Base-by-base conservation (phyloP, 2,113 vertebrate genomes). In the Oryzias celebensis region DNA sequence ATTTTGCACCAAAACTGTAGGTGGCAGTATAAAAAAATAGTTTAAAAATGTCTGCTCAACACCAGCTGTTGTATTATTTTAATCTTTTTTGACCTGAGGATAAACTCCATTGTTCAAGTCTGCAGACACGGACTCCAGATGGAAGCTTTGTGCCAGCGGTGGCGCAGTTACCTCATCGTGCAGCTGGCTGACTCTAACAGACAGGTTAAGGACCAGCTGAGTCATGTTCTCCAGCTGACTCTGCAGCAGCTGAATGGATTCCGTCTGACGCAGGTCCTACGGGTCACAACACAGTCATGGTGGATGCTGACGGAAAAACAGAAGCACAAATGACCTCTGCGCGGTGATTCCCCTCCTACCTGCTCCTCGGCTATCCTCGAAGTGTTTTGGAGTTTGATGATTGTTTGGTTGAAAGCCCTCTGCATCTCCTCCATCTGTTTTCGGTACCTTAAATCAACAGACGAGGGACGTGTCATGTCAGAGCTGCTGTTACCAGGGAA, bases 381-480 rank as follows among this genome's bases (percentile, higher is more conserved):
- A 22, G 96, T 99, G 88, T 99, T 97, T 84, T 99, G 97, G 72
- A 99, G 95, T 81, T 97, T 97, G 81, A 98, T 92, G 85, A 99
- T 95, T 62, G 97, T 99, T 88, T 95, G 96, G 91, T 99, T 99
- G 77, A 99, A 99, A 79, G 96, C 96, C 69, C 93, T 97, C 81
- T 99, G 97, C 97, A 99, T 99, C 92, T 99, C 97, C 78, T 99
- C 97, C 97, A 99, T 96, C 91, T 99, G 97, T 84, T 96, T 98
- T 44, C 97, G 93, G 79, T 99, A 99, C 83, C 97, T 99, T 57
- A 0, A 51, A 51, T 28, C 1, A 43, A 62, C 1, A 46, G 2
- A 0, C 28, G 1, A 20, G 0, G 41, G 7, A 18, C 2, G 49
- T 16, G 5, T 14, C 5, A 31, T 48, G 20, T 20, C 47, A 48